phyloP scores from a whole-genome alignment of 2,797 vertebrate genomes.

The Tenualosa ilisha region DNA sequence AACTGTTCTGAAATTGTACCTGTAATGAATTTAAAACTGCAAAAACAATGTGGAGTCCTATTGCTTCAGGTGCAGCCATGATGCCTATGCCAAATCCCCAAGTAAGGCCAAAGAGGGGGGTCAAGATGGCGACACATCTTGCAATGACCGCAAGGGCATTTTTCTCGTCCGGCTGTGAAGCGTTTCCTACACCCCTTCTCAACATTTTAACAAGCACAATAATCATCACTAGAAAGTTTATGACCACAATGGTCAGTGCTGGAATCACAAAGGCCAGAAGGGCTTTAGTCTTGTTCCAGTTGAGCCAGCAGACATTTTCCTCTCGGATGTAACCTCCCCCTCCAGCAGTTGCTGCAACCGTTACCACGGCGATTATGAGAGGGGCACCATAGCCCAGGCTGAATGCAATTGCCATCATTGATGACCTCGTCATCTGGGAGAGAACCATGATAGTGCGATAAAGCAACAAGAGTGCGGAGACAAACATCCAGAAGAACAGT shows the following conservation, averaged over 20 bases:
- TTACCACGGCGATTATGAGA: constrained; percentile 79
- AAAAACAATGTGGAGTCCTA: constrained; percentile 59
- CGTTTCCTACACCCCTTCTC: constrained; percentile 69
- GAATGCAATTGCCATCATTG: constrained; percentile 80
- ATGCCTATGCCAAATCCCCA: constrained; percentile 87
- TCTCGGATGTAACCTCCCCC: constrained; percentile 63
- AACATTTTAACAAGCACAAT: constrained; percentile 85
- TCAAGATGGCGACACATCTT: constrained; percentile 84
- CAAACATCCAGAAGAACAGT: constrained; percentile 94
- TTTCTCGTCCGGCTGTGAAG: constrained; percentile 71
- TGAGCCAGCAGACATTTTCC: constrained; percentile 80
- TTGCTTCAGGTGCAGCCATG: background rate
- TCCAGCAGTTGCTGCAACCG: constrained; percentile 82
- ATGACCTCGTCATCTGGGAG: constrained; percentile 73
- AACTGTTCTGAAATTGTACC: constrained; percentile 51
- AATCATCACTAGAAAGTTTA: constrained; percentile 79
- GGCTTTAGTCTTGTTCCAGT: constrained; percentile 77
- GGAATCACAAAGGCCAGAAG: constrained; percentile 88
- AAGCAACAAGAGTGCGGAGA: constrained; percentile 84
- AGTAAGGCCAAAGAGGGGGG: constrained; percentile 87
- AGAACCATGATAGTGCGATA: constrained; percentile 84
- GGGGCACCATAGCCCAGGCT: constrained; percentile 84
- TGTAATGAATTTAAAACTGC: constrained; percentile 71
- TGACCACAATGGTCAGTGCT: constrained; percentile 79
- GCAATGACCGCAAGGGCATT: constrained; percentile 74